Percentiles rank a stretch among this genome's conserved stretches.
phyloP scores from a whole-genome alignment of 2,888 invertebrate genomes.

The Plusia festucae region DNA sequence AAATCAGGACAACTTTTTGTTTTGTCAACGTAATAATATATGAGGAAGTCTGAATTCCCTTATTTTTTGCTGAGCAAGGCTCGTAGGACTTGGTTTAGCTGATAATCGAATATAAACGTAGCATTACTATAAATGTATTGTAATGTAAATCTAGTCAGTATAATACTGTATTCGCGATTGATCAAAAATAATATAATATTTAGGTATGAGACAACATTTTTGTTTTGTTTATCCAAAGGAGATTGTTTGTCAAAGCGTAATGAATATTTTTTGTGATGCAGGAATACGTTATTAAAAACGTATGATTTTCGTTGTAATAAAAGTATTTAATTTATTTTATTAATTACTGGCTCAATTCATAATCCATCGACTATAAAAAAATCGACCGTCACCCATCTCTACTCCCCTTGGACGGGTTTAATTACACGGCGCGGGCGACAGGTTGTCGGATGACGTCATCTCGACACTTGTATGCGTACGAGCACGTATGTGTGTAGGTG shows the following conservation, averaged over 20 bases:
- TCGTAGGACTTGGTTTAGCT: slow-evolving; percentile 7
- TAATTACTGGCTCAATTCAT: neutral
- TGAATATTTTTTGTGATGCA: slow-evolving; percentile 9
- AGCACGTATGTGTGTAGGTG: slow-evolving; percentile 48
- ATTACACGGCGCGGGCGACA: slow-evolving; percentile 88
- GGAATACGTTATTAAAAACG: neutral
- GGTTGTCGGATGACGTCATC: slow-evolving; percentile 88
- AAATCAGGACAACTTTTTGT: slow-evolving; percentile 11
- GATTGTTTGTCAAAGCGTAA: slow-evolving; percentile 18
- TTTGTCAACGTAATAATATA: slow-evolving; percentile 16
- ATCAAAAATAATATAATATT: slow-evolving; percentile 10
- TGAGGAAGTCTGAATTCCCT: slow-evolving; percentile 11
- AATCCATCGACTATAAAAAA: slow-evolving; percentile 34
- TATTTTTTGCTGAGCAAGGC: slow-evolving; percentile 42
- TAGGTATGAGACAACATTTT: neutral
- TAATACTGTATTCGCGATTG: slow-evolving; percentile 17
- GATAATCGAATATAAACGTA: slow-evolving; percentile 14
- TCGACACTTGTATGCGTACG: slow-evolving; percentile 68
- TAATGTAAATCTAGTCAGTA: slow-evolving; percentile 44
- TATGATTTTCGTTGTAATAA: too few relatives aligned
- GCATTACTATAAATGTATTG: slow-evolving; percentile 43
- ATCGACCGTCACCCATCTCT: slow-evolving; percentile 70
- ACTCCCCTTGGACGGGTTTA: slow-evolving; percentile 82
- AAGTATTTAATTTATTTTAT: neutral
- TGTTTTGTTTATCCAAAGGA: slow-evolving; percentile 13